phyloP scores from a whole-genome alignment of 2,797 vertebrate genomes.

The Sphaeramia orbicularis region DNA sequence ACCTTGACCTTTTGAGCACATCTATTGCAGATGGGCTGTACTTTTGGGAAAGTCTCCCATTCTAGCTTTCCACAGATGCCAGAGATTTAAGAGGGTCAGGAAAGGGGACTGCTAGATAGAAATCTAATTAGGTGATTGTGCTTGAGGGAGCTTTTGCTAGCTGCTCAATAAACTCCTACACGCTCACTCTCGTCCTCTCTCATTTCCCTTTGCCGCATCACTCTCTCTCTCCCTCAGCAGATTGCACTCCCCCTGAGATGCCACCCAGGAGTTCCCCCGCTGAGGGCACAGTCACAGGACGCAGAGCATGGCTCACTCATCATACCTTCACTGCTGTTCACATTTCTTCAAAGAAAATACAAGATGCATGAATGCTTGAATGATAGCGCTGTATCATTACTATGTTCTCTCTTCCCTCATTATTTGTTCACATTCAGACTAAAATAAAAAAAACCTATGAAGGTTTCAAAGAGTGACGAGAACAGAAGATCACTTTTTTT shows the following conservation, averaged over 20 bases:
- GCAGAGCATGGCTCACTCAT: slow-evolving; percentile 58
- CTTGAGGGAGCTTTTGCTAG: slow-evolving; percentile 80
- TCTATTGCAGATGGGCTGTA: slow-evolving; percentile 47
- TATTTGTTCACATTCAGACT: slow-evolving; percentile 51
- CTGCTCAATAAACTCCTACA: slow-evolving; percentile 85
- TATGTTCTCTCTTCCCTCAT: slow-evolving; percentile 46
- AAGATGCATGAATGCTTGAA: slow-evolving; percentile 30
- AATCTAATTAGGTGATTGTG: slow-evolving; percentile 87
- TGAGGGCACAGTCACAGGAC: slow-evolving; percentile 64
- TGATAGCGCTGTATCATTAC: slow-evolving; percentile 15
- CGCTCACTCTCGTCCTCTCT: slow-evolving; percentile 54
- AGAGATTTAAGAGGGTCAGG: slow-evolving; percentile 83
- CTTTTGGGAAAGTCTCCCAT: slow-evolving; percentile 68
- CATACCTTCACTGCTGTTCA: slow-evolving; percentile 41
- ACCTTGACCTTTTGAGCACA: slow-evolving; percentile 72
- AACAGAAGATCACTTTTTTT: not conserved
- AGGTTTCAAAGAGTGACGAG: slow-evolving; percentile 25
- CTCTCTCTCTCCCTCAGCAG: slow-evolving; percentile 40
- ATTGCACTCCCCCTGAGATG: slow-evolving; percentile 46
- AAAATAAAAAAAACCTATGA: slow-evolving; percentile 36
- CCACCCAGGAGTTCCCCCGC: slow-evolving; percentile 60
- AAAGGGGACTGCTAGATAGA: slow-evolving; percentile 78
- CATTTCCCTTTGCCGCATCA: slow-evolving; percentile 39
- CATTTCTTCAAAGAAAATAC: slow-evolving; percentile 48
- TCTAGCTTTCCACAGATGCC: slow-evolving; percentile 69